phyloP scores from a whole-genome alignment of 2,888 invertebrate genomes.

The Drosophila neotestacea region DNA sequence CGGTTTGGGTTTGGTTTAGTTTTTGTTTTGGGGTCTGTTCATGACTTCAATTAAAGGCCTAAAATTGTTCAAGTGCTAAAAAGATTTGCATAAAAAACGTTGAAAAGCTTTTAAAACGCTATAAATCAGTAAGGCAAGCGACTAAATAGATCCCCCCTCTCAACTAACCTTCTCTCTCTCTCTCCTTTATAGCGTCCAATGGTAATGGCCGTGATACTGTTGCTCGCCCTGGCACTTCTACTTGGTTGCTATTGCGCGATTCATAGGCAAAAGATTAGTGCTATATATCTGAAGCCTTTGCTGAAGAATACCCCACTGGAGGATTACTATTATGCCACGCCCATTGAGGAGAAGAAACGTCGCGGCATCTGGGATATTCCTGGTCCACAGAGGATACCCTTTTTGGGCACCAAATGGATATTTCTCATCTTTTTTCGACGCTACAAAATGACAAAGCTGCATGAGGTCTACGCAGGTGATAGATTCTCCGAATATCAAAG shows the following conservation, averaged over 20 bases:
- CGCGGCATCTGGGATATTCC: slow-evolving; percentile 87
- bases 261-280: slow-evolving; percentile 74
- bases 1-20: slow-evolving; percentile 48
- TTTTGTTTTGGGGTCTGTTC: slow-evolving; percentile 15
- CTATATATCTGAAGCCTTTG: slow-evolving; percentile 73
- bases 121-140: slow-evolving; percentile 33
- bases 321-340: slow-evolving; percentile 76
- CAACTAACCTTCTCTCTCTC: slow-evolving; percentile 8
- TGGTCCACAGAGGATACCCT: slow-evolving; percentile 90
- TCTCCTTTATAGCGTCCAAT: slow-evolving; percentile 59
- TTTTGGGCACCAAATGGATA: slow-evolving; percentile 93
- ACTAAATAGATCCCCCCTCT: slow-evolving; percentile 11
- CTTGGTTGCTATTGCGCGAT: slow-evolving; percentile 82
- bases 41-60: slow-evolving; percentile 63
- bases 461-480: slow-evolving; percentile 92
- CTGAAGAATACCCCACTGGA: slow-evolving; percentile 67
- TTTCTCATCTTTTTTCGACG: slow-evolving; percentile 87
- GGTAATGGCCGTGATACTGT: slow-evolving; percentile 84
- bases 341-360: slow-evolving; percentile 54
- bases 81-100: slow-evolving; percentile 63
- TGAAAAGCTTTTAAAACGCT: slow-evolving; percentile 32
- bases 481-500: slow-evolving; percentile 14
- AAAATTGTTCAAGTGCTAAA: slow-evolving; percentile 26
- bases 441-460: slow-evolving; percentile 90
- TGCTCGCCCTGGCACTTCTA: slow-evolving; percentile 82